Conservation (phyloP, 2,113 vertebrate genomes). For the Phalacrocorax pelagicus region DNA sequence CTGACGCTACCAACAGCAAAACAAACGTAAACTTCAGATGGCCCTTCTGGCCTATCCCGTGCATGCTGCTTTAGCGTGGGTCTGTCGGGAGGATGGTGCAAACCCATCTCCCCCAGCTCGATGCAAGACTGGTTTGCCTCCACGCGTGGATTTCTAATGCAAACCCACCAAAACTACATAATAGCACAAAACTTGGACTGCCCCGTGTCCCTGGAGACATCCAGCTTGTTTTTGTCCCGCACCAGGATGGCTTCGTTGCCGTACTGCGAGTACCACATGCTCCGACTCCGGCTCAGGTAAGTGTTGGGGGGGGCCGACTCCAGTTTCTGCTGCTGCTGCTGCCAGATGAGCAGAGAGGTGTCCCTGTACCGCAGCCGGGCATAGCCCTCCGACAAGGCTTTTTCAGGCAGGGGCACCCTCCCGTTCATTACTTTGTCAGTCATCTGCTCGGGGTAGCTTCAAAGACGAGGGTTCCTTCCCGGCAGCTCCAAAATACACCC, state of each 20-base stretch:
- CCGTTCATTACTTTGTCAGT: slow-evolving; percentile 65
- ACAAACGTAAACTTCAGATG: not conserved
- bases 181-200: slow-evolving; percentile 85
- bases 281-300: slow-evolving; percentile 89
- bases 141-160: accelerated
- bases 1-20: not conserved
- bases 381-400: slow-evolving; percentile 84
- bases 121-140: not conserved
- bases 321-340: slow-evolving; percentile 87
- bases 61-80: accelerated
- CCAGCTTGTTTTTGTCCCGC: slow-evolving; percentile 78
- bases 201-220: slow-evolving; percentile 67
- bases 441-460: not conserved
- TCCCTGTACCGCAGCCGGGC: slow-evolving; percentile 85
- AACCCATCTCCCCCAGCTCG: not conserved
- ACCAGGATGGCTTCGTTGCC: slow-evolving; percentile 92
- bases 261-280: slow-evolving; percentile 89
- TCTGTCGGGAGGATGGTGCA: not conserved
- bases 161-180: slow-evolving; percentile 73
- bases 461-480: not conserved
- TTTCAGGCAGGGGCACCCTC: slow-evolving; percentile 81
- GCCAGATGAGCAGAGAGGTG: slow-evolving; percentile 91
- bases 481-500: accelerated
- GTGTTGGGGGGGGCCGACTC: slow-evolving; percentile 73
- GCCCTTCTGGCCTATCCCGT: not conserved